phyloP scores from a whole-genome alignment of 2,797 vertebrate genomes.

The Perodicticus potto region DNA sequence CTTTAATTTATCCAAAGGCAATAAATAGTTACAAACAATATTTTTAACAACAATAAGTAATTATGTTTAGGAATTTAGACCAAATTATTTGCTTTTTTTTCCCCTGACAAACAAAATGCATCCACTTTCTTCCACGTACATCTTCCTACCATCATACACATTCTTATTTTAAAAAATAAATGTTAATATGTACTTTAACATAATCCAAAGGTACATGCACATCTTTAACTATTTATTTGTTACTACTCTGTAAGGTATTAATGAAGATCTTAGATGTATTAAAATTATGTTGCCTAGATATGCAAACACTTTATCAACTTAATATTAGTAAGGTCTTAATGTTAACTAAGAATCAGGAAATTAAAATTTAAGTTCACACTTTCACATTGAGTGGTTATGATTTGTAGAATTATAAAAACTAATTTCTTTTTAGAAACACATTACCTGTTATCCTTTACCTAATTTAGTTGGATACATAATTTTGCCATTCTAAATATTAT shows the following conservation, averaged over 20 bases:
- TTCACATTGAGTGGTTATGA: neutral
- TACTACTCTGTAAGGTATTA: neutral
- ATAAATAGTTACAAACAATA: neutral
- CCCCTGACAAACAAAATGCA: neutral
- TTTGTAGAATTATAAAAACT: slow-evolving; percentile 38
- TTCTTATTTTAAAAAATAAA: neutral
- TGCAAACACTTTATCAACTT: neutral
- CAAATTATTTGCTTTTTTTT: neutral
- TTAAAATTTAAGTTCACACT: slow-evolving; percentile 10
- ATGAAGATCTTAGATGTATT: neutral
- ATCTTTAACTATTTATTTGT: neutral
- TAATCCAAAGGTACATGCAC: neutral
- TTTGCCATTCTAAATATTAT: neutral
- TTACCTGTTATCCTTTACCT: slow-evolving; percentile 3
- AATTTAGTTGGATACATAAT: slow-evolving; percentile 11
- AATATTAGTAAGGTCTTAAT: slow-evolving; percentile 14
- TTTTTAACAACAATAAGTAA: slow-evolving; percentile 24
- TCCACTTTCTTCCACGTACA: neutral
- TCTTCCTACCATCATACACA: neutral
- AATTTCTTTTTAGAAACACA: slow-evolving; percentile 29
- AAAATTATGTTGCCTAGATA: slow-evolving; percentile 24
- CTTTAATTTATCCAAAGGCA: slow-evolving; percentile 5
- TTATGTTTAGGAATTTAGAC: slow-evolving; percentile 9
- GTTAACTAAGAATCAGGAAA: slow-evolving; percentile 11
- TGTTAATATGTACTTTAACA: neutral